Conservation (phyloP, 2,113 vertebrate genomes). For the Aix galericulata region DNA sequence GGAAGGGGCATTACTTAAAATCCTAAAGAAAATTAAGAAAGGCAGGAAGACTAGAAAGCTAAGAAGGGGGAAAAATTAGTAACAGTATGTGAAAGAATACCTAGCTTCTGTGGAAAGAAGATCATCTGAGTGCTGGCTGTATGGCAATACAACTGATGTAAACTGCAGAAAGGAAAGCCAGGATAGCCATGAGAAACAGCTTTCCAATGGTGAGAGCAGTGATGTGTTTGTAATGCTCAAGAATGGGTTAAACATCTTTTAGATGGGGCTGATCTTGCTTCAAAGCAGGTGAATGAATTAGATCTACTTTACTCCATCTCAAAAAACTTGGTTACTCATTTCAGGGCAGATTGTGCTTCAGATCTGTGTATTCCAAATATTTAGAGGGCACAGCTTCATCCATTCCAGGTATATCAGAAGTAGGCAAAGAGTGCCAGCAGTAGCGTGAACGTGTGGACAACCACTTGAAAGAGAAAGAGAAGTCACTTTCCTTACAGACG, state of each 20-base stretch:
- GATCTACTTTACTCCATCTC: neutral
- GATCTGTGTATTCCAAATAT: neutral
- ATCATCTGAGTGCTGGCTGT: neutral
- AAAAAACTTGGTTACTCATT: neutral
- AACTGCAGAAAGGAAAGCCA: neutral
- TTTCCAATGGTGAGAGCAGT: neutral
- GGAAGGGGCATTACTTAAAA: neutral
- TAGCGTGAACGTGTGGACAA: neutral
- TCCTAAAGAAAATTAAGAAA: neutral
- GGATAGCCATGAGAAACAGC: neutral
- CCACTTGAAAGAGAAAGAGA: constrained; percentile 28
- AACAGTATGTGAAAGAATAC: neutral
- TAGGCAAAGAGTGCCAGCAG: neutral
- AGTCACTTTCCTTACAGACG: constrained; percentile 56
- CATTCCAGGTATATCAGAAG: neutral
- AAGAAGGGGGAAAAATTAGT: neutral
- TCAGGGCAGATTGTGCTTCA: neutral
- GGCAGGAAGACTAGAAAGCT: neutral
- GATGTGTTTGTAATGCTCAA: neutral
- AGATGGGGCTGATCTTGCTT: neutral
- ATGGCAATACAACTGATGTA: neutral
- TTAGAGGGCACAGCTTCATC: neutral
- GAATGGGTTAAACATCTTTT: neutral
- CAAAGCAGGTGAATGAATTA: neutral
- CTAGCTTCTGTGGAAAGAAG: neutral